A percentile compares a stretch with the other conserved stretches of the same genome.
Conservation (phyloP, 2,797 vertebrate genomes). For the Orientallactaga sibirica region DNA sequence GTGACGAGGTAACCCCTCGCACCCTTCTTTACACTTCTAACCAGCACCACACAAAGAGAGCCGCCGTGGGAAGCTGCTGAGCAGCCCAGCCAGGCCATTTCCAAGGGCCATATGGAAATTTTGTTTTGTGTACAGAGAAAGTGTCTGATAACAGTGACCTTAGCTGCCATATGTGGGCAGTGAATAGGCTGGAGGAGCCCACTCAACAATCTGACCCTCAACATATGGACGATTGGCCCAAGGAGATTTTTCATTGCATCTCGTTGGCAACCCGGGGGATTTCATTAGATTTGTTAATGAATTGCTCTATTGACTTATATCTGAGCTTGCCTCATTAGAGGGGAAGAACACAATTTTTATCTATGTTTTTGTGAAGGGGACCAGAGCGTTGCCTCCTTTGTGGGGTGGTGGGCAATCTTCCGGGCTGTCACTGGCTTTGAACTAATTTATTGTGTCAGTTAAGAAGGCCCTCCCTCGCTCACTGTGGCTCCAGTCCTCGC, state of each 20-base stretch:
- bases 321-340: slow-evolving; percentile 98
- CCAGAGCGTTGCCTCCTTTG: slow-evolving; percentile 92
- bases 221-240: slow-evolving; percentile 98
- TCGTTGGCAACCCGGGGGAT: slow-evolving; percentile 93
- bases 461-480: slow-evolving; percentile 93
- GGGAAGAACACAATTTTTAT: slow-evolving; percentile 94
- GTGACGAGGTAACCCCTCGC: slow-evolving; percentile 89
- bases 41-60: slow-evolving; percentile 89
- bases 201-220: slow-evolving; percentile 95
- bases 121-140: slow-evolving; percentile 95
- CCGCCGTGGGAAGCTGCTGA: slow-evolving; percentile 96
- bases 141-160: slow-evolving; percentile 96
- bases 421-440: slow-evolving; percentile 93
- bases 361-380: slow-evolving; percentile 89
- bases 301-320: slow-evolving; percentile 99
- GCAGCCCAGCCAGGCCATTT: slow-evolving; percentile 93
- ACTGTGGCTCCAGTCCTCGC: slow-evolving; percentile 90
- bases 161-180: slow-evolving; percentile 95
- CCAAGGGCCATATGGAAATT: slow-evolving; percentile 99
- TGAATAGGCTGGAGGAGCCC: slow-evolving; percentile 96
- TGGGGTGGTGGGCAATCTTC: slow-evolving; percentile 93
- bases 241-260: slow-evolving; percentile 90
- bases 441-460: slow-evolving; percentile 97
- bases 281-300: slow-evolving; percentile 99
- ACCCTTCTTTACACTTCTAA: slow-evolving; percentile 89